Evolutionary conservation across 2,888 invertebrate genomes (phyloP), one percentile per base, ranked within the genome.

Genomic region (Cataglyphis albicans): DNA sequence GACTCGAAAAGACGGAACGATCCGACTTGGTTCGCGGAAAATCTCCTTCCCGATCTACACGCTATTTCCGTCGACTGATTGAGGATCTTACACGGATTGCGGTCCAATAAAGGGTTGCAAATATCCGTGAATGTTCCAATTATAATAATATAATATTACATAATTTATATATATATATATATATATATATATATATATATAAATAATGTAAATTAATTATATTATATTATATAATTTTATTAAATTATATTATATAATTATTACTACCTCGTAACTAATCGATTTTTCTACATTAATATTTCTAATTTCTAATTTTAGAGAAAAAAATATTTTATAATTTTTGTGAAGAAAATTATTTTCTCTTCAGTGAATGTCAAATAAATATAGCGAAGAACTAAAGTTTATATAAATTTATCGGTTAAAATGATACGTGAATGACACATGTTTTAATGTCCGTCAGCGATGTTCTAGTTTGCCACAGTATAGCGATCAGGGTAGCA

Each of bases 41-140:
- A 91, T 90, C 91, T 91, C 92, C 92, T 92, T 92, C 92, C 92
- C 92, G 92, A 89, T 82, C 85, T 89, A 90, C 90, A 91, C 90
- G 89, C 87, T 90, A 92, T 92, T 92, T 92, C 92, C 92, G 91
- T 80, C 87, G 81, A 87, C 87, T 92, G 90, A 92, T 92, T 92
- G 91, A 90, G 90, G 91, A 92, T 90, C 87, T 87, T 72, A 76
- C 75, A 82, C 75, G 82, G 73, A 84, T 65, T 68, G 75, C 73
- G 35, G 21, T 52, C 48, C 61, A 65, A 83, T 84, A 76, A 87
- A 84, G 29, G 65, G 52, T 57, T 63, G 29, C 61, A 73, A 82
- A 82, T 86, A 64, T 67, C 68, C 81, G 76, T 41, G 67, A 78
- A 84, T 82, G 25, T 81, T 86, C 57, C 81, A 57, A 59, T 52